Evolutionary conservation across 37 sponge, comb jelly and placozoan genomes (phyloP), one percentile per base, ranked within the genome.

Genomic region (Agelas oroides): DNA sequence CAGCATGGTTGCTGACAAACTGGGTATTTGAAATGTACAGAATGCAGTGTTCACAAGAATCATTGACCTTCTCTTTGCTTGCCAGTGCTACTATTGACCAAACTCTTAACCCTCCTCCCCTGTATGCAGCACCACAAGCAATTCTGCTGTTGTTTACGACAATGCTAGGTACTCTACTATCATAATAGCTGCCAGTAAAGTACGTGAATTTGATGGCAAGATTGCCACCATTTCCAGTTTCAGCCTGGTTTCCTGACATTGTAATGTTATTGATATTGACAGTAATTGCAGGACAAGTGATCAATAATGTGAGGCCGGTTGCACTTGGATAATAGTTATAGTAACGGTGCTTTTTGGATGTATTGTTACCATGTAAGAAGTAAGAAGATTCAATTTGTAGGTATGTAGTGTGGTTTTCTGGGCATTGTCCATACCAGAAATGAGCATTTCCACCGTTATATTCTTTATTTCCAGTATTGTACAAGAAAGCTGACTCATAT

Each of bases 191-290:
- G 46, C 46, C 8, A 46, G 8, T 46, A 16, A 28, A 71, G 53
- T 38, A 6, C 21, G 23, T 71, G 53, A 71, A 71, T 6, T 67
- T 32, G 2, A 71, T 71, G 23, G 73, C 73, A 20, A 71, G 15
- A 25, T 71, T 71, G 21, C 73, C 73, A 21, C 73, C 73, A 20
- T 38, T n/a, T n/a, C n/a, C n/a, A n/a, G n/a, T n/a, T 12, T 41
- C n/a, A 5, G 53, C 73, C 15, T 6, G 15, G 27, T 71, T 71
- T 19, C 37, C 18, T 1, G 5, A 8, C 2, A 28, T 16, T 5
- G 52, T 40, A 46, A 71, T 20, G 53, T 71, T 71, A 16, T 39
- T n/a, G 73, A 71, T 38, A 20, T 1, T 46, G 23, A 25, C 73
- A 41, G 11, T 39, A 8, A 41, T 41, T 3, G 19, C 19, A 41